These are phyloP conservation scores for Drosophila pullipes DNA, from an alignment of 2,888 invertebrate species.

Conservation along the genomic window DNA sequence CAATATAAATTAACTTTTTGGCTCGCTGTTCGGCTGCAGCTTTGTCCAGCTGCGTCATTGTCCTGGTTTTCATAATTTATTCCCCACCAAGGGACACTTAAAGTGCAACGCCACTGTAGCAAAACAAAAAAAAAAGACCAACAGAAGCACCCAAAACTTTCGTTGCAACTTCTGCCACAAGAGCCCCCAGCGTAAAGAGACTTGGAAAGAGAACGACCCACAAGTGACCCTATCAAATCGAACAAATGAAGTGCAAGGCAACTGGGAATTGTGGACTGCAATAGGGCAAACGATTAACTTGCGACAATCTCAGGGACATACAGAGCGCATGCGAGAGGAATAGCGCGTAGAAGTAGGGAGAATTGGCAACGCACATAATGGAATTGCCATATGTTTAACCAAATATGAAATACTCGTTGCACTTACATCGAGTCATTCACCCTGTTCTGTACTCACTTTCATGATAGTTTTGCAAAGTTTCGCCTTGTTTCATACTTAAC, in stretches of 20 bases:
- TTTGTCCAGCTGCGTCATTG: constrained; percentile 55
- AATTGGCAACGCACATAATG: constrained; percentile 37
- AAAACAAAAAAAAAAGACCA: constrained; percentile 13
- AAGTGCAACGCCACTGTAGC: constrained; percentile 66
- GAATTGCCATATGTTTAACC: constrained; percentile 57
- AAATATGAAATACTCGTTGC: constrained; percentile 26
- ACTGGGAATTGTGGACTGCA: constrained; percentile 31
- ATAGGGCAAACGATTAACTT: constrained; percentile 42
- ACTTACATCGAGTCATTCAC: constrained; percentile 26
- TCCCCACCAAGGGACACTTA: constrained; percentile 65
- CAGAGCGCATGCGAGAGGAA: neutral
- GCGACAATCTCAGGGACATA: constrained; percentile 33
- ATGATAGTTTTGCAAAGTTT: constrained; percentile 22
- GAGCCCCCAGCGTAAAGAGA: constrained; percentile 14
- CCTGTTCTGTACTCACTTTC: constrained; percentile 16
- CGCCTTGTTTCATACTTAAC: constrained; percentile 6
- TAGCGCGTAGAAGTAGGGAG: neutral
- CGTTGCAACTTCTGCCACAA: constrained; percentile 49
- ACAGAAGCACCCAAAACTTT: constrained; percentile 52
- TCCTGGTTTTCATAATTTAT: constrained; percentile 74
- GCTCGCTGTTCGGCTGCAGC: constrained; percentile 29
- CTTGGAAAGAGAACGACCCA: neutral
- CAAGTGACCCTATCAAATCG: constrained; percentile 51
- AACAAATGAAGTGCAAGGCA: constrained; percentile 73
- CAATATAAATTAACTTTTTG: constrained; percentile 79